Base-by-base conservation (phyloP, 2,888 invertebrate species). In the Agonopterix subpropinquella region DNA sequence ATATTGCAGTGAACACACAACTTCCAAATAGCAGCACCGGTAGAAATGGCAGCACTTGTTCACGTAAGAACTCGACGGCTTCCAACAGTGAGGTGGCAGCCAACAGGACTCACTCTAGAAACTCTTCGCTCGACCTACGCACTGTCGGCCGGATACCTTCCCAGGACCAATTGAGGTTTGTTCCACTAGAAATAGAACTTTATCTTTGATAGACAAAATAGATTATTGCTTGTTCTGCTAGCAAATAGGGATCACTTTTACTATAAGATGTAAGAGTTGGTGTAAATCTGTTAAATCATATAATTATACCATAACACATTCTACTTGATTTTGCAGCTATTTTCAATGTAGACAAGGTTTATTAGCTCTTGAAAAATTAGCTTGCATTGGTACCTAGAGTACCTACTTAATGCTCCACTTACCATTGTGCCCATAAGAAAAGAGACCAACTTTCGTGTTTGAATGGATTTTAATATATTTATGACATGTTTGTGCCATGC, bases 121-220 rank as follows among this genome's bases (percentile, higher is more conserved):
- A 96, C 78, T 95, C 96, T 0, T 96, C 96, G 0, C 89, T 95
- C 70, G 96, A 96, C 72, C 89, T 95, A 53, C 89, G 96, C 47
- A 80, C 86, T 48, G 78, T 89, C 13, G 89, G 87, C 48, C 79
- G 89, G 55, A 87, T 88, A 73, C 80, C 89, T 9, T 86, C 89
- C 50, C 89, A 87, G 49, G 89, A 89, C 60, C 89, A 88, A 50
- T 57, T 89, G 42, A 88, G 89, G 89, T 88, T 53, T 47, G 45
- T 43, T 48, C 39, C 37, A 37, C 37, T 10, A 28, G 28, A 28
- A 28, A 28, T 5, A 28, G 28, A 28, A 28, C 28, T 28, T 28
- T 5, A 28, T 28, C 28, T 5, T 28, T 28, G 4, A 28, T 5
- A 28, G 28, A 5, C 4, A 28, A 28, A 7, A 28, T 28, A 28